These are phyloP conservation scores for Pedicia rivosa DNA, from an alignment of 2,888 invertebrate species.

Conservation along the genomic window DNA sequence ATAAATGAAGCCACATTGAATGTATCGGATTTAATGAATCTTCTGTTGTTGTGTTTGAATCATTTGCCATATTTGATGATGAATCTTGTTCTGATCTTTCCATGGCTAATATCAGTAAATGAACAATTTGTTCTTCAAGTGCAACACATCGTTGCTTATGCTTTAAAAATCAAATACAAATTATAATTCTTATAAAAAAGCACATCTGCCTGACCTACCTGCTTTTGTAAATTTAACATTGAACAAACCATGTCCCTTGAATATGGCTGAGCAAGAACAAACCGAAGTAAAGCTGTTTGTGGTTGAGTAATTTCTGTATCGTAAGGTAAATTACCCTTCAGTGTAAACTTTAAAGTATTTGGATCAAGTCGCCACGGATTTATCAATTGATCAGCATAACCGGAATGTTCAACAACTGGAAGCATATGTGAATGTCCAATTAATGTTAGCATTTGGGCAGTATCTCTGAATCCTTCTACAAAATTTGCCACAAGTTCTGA, in stretches of 20 bases:
- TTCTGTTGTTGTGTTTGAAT: slow-evolving; percentile 35
- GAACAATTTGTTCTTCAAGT: slow-evolving; percentile 83
- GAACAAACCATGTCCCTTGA: slow-evolving; percentile 92
- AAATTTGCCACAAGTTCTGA: slow-evolving; percentile 73
- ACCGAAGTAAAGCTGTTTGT: slow-evolving; percentile 71
- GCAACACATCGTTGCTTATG: slow-evolving; percentile 76
- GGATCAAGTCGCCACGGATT: slow-evolving; percentile 91
- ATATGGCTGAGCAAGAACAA: slow-evolving; percentile 88
- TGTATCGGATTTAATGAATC: slow-evolving; percentile 34
- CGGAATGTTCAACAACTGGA: slow-evolving; percentile 87
- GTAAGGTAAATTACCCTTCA: slow-evolving; percentile 67
- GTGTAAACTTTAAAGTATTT: slow-evolving; percentile 46
- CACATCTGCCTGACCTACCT: slow-evolving; percentile 36
- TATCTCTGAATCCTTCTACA: slow-evolving; percentile 82
- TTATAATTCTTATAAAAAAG: slow-evolving; percentile 1
- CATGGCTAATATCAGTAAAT: slow-evolving; percentile 81
- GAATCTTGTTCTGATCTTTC: slow-evolving; percentile 72
- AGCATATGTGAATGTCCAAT: slow-evolving; percentile 80
- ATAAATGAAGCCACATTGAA: slow-evolving; percentile 85
- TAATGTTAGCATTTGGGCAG: slow-evolving; percentile 92
- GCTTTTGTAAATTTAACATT: slow-evolving; percentile 86
- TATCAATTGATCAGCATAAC: slow-evolving; percentile 75
- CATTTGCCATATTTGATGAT: slow-evolving; percentile 36
- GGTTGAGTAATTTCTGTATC: slow-evolving; percentile 75
- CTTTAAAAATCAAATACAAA: slow-evolving; percentile 21